Evolutionary conservation across 2,888 invertebrate species (phyloP).

Genomic region (Drosophila mimetica): DNA sequence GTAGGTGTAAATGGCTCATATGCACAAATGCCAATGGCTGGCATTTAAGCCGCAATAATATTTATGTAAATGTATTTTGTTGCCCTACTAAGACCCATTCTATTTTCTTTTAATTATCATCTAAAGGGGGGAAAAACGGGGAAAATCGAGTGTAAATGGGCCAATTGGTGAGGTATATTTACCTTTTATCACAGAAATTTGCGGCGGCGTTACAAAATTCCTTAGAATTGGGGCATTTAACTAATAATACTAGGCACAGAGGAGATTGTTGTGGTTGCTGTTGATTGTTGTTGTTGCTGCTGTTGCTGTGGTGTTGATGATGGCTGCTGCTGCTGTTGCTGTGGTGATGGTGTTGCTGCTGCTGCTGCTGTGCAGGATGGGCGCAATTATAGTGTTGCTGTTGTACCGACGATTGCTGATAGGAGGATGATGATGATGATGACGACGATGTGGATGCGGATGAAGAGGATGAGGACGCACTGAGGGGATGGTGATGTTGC

Average conservation of each 20-base stretch:
- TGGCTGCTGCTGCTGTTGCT: conserved; percentile 35
- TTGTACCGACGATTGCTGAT: conserved; percentile 47
- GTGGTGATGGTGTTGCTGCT: conserved; percentile 49
- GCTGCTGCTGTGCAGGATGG: conserved; percentile 65
- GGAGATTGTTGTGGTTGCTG: conserved; percentile 82
- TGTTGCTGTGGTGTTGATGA: conserved; percentile 47
- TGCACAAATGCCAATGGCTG: conserved; percentile 33
- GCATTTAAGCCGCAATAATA: conserved; percentile 26
- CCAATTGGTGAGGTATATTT: conserved; percentile 59
- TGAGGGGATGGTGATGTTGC: conserved; percentile 69
- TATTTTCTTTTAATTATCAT: background rate
- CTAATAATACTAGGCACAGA: conserved; percentile 84
- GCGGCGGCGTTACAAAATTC: conserved; percentile 84
- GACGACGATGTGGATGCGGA: conserved; percentile 43
- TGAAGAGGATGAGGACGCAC: conserved; percentile 46
- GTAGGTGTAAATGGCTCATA: conserved; percentile 11
- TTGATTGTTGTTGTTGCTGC: conserved; percentile 58
- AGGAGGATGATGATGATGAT: conserved; percentile 42
- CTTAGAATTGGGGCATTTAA: conserved; percentile 85
- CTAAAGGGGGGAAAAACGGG: background rate
- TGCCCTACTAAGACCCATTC: conserved; percentile 1
- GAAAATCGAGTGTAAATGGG: background rate
- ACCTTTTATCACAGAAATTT: conserved; percentile 85
- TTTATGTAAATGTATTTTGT: background rate
- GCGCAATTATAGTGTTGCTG: conserved; percentile 66